Evolutionary conservation across 2,113 vertebrate genomes (phyloP).

Genomic region (Empidonax alnorum): DNA sequence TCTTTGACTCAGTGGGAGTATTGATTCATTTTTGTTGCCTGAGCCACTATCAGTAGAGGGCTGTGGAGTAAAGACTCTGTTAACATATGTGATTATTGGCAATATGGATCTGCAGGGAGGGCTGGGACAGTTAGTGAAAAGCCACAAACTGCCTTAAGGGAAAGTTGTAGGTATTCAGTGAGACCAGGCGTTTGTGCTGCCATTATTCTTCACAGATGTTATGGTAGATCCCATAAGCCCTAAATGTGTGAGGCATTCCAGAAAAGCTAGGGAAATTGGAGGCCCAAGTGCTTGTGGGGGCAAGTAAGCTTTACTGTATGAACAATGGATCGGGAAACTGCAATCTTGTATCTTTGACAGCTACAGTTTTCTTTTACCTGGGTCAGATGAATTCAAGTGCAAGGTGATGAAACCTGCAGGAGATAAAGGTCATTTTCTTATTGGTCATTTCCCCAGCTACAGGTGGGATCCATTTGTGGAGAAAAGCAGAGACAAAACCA

Average conservation of each 20-base stretch:
- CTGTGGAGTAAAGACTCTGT: neutral
- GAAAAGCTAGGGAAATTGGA: neutral
- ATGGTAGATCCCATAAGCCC: neutral
- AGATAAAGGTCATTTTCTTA: neutral
- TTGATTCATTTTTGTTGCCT: neutral
- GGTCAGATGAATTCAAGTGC: neutral
- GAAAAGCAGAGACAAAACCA: neutral
- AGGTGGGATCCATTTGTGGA: neutral
- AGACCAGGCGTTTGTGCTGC: neutral
- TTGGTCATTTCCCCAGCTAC: neutral
- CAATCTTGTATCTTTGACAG: neutral
- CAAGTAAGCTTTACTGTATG: neutral
- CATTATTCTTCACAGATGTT: neutral
- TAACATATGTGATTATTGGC: neutral
- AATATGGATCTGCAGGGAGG: neutral
- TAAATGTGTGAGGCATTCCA: neutral
- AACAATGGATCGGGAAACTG: neutral
- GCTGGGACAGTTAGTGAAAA: neutral
- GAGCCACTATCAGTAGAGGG: neutral
- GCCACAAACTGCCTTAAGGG: neutral
- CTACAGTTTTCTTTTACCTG: neutral
- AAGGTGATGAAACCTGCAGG: neutral
- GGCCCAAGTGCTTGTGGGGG: neutral
- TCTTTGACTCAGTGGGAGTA: neutral
- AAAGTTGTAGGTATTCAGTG: neutral